Evolutionary conservation across 1,140 invertebrate genomes (phyloP), one percentile per base, ranked within the genome.

Genomic region (Brachionus sp.): DNA sequence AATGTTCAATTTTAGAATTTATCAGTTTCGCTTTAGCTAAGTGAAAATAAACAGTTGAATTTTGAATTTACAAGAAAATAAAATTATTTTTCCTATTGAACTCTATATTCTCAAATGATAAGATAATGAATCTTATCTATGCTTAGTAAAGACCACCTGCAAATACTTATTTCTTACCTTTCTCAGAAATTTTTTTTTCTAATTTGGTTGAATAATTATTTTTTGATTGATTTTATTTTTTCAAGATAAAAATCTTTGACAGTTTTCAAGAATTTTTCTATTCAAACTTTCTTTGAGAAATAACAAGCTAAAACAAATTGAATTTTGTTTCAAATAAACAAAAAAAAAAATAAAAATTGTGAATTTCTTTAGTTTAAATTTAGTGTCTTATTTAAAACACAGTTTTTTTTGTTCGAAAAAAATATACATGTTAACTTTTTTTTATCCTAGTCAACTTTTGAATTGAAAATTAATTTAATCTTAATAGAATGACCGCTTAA

Each of bases 31-130:
- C n/a, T 5, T 12, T 5, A 33, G 29, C n/a, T 33, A 33, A 66
- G 64, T 66, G 64, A 66, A 66, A 66, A 66, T 66, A 33, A 66
- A 66, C 64, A 66, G 64, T 66, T 66, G 64, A 66, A 66, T n/a
- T 37, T 33, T 33, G 10, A 10, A 66, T 66, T 66, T 66, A 13
- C 5, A 3, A 5, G 13, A 66, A 57, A 23, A 33, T n/a, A 33
- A 66, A 25, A 29, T 12, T 23, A n/a, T 66, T 66, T 66, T 33
- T n/a, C 3, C 3, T 29, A 29, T 29, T 33, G 12, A 66, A 33
- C 29, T 37, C 25, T 35, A 66, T 33, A 37, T 66, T 13, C 33
- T 33, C 12, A 66, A 5, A n/a, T 33, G 64, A 66, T 66, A 66
- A 66, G 64, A 66, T 66, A 66, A 66, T 66, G 25, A 5, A 13